Evolutionary conservation across 2,113 vertebrate species (phyloP).

Genomic region (Rhodinocichla rosea): DNA sequence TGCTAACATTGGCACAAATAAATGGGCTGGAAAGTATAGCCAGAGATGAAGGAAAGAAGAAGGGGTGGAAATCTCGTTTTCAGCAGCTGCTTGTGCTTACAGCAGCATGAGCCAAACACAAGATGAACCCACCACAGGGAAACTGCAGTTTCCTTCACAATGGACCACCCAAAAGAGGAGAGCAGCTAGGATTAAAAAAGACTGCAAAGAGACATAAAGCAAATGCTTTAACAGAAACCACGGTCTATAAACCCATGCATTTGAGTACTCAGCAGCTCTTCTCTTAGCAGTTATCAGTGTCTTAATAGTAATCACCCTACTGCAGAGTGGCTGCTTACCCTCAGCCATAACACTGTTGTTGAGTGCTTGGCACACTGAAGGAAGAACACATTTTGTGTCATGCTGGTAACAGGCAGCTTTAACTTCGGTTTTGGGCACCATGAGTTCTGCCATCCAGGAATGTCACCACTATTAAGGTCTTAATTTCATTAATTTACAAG

Average conservation of each 20-base stretch:
- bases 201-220: neutral
- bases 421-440: neutral
- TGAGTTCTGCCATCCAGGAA: neutral
- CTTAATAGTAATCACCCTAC: no score
- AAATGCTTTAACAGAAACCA: neutral
- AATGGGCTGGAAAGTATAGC: neutral
- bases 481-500: neutral
- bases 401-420: neutral
- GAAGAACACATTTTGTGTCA: neutral
- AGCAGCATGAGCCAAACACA: accelerated
- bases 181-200: neutral
- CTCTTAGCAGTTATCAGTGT: neutral
- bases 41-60: neutral
- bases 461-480: neutral
- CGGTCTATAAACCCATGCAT: neutral
- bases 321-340: neutral
- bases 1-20: neutral
- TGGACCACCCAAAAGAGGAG: neutral
- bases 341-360: accelerated
- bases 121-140: neutral
- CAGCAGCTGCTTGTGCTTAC: neutral
- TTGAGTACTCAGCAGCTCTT: neutral
- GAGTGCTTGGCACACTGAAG: neutral
- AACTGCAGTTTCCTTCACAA: neutral
- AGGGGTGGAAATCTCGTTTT: neutral